These are phyloP conservation scores for Apocheima hispidaria DNA, from an alignment of 2,888 invertebrate species.

Conservation along the genomic window DNA sequence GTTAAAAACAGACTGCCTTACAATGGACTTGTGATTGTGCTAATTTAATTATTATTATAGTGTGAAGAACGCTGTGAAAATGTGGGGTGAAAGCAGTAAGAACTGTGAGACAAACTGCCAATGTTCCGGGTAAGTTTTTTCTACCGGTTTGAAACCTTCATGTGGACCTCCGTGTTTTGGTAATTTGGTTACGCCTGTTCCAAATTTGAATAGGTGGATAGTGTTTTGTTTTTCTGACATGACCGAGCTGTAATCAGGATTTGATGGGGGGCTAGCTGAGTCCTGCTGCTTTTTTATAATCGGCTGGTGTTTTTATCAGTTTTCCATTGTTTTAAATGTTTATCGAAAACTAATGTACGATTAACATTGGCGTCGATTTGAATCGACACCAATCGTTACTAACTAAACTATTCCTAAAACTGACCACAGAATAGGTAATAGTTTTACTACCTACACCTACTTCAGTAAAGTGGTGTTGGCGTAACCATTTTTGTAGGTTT, in stretches of 20 bases:
- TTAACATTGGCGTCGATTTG: too few species aligned
- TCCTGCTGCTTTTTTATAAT: too few species aligned
- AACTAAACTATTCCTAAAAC: too few species aligned
- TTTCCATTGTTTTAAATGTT: neutral
- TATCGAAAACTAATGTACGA: too few species aligned
- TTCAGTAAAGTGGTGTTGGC: too few species aligned
- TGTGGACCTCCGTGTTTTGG: conserved; percentile 27
- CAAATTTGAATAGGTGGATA: conserved; percentile 14
- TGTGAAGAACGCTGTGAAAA: conserved; percentile 59
- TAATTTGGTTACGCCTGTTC: conserved; percentile 21
- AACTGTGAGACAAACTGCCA: conserved; percentile 78
- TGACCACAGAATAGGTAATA: too few species aligned
- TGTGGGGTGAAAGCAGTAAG: conserved; percentile 78
- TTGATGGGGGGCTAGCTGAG: neutral
- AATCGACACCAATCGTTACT: too few species aligned
- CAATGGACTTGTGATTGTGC: conserved; percentile 68
- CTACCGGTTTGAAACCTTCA: neutral
- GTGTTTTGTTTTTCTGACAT: conserved; percentile 5
- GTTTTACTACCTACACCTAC: too few species aligned
- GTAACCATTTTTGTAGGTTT: too few species aligned
- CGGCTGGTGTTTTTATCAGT: neutral
- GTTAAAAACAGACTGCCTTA: conserved; percentile 51
- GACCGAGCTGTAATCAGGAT: conserved; percentile 6
- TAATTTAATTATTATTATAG: conserved; percentile 46
- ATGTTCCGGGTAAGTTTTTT: conserved; percentile 74